Evolutionary conservation across 2,113 vertebrate species (phyloP), one percentile per base, ranked within the genome.

Genomic region (Macquaria australasica): DNA sequence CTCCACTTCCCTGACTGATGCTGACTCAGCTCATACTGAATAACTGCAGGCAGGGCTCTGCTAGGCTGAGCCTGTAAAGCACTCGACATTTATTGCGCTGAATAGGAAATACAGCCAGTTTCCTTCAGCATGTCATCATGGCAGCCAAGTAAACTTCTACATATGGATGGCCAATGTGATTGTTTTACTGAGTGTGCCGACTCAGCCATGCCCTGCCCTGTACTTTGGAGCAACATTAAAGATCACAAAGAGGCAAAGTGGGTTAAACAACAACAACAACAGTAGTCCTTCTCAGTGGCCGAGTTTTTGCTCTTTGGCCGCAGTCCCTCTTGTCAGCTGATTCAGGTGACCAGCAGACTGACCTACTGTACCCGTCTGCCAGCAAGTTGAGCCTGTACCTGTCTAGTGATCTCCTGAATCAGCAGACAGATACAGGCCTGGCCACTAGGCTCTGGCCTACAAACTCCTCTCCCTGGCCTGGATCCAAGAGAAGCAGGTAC

Each of bases 1-100:
- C 75, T 76, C 50, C 20, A 68, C 55, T 80, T 78, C 45, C 75
- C 34, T 70, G 69, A 81, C 72, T 67, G 63, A 69, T 0, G 66
- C 83, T 72, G 79, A 89, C 71, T 89, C 79, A 87, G 87, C 80
- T 74, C 68, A 66, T 31, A 48, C 21, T 67, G 60, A 78, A 31
- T 70, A 77, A 81, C 53, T 56, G 67, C 53, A n/a, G 12, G 73
- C 62, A 73, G 53, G 62, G 75, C 72, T 86, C 48, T 73, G 72
- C 31, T 15, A 12, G 37, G 51, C 66, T 78, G 66, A 80, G 37
- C 50, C 79, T 74, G 48, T 63, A 45, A 86, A 82, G 14, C 34
- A 60, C 21, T 83, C 56, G 8, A 68, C 55, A 16, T 84, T 69
- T 73, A 80, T 69, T 71, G 6, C 2, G 2, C 50, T 68, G 68